Conservation (phyloP, 2,113 vertebrate genomes). For the Puffinus mauretanicus region DNA sequence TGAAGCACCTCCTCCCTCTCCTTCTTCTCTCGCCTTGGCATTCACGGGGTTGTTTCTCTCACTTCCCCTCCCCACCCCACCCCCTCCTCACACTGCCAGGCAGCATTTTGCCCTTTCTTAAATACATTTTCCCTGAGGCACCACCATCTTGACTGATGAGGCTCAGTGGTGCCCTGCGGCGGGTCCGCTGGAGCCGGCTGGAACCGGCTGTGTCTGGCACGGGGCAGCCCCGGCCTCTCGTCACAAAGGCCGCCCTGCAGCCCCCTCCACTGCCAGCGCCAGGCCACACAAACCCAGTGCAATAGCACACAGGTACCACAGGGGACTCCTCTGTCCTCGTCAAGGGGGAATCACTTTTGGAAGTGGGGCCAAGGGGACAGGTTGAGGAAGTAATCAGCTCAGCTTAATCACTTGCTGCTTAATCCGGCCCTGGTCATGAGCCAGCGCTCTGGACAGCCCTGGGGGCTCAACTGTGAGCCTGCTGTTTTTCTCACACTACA, state of each 20-base stretch:
- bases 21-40: background rate
- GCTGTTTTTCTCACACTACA: background rate
- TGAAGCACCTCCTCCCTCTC: background rate
- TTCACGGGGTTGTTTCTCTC: background rate
- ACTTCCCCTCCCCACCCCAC: no score
- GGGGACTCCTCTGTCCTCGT: background rate
- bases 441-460: background rate
- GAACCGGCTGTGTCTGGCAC: rapidly evolving
- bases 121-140: background rate
- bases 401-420: background rate
- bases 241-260: background rate
- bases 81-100: background rate
- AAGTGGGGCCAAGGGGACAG: background rate
- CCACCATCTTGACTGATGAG: background rate
- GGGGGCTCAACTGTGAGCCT: background rate
- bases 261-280: rapidly evolving
- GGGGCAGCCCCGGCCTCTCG: no score
- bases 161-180: background rate
- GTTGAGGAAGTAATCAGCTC: background rate
- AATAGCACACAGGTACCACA: background rate
- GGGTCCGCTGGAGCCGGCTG: background rate
- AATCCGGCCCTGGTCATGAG: background rate
- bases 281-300: background rate
- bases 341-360: background rate
- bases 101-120: background rate